Conservation (phyloP, 2,113 vertebrate species). For the Sterna hirundo region DNA sequence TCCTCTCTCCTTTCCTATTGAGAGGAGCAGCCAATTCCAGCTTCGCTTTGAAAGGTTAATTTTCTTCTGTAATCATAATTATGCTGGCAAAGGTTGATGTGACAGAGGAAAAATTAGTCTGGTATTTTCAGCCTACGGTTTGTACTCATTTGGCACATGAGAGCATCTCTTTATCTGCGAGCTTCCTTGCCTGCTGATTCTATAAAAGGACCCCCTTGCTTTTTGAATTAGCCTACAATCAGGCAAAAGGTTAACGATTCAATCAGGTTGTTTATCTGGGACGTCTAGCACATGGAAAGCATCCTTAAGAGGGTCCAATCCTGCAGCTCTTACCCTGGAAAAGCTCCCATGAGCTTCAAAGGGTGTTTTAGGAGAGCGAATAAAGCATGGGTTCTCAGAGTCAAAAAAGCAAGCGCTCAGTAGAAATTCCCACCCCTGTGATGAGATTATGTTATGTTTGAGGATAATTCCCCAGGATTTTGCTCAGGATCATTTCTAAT, state of each 20-base stretch:
- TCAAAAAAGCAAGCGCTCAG: neutral
- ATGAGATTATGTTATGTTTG: neutral
- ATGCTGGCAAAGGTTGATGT: constrained; percentile 55
- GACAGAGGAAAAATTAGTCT: constrained; percentile 63
- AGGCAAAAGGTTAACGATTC: constrained; percentile 66
- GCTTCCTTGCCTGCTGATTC: constrained; percentile 68
- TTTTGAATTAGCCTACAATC: constrained; percentile 68
- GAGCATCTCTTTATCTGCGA: constrained; percentile 55
- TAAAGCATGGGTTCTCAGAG: neutral
- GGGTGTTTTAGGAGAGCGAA: neutral
- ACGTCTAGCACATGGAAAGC: constrained; percentile 36
- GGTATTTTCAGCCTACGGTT: constrained; percentile 56
- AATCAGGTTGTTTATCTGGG: constrained; percentile 64
- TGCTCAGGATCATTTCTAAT: neutral
- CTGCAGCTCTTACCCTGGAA: neutral
- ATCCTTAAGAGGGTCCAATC: constrained; percentile 42
- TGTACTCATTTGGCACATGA: constrained; percentile 57
- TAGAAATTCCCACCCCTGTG: neutral
- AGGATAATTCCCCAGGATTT: neutral
- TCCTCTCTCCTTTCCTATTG: neutral
- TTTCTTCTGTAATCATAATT: constrained; percentile 63
- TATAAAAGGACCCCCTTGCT: constrained; percentile 60
- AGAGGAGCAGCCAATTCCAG: neutral
- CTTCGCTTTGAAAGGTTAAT: constrained; percentile 59
- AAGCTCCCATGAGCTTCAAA: neutral